Evolutionary conservation across 2,797 vertebrate species (phyloP).

Genomic region (Capromys pilorides): DNA sequence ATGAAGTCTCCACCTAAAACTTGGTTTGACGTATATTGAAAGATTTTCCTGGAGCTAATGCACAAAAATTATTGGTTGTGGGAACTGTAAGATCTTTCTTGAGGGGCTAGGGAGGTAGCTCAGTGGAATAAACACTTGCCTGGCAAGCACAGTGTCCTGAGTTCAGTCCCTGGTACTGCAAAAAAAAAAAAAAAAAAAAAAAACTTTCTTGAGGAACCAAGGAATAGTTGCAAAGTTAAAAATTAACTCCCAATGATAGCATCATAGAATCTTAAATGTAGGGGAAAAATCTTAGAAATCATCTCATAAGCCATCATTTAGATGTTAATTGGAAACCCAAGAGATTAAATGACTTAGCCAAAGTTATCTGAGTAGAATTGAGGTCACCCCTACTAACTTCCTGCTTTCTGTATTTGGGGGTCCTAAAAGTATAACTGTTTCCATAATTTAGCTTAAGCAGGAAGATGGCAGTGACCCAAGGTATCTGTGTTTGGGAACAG

Average conservation of each 20-base stretch:
- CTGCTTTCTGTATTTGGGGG: constrained; percentile 7
- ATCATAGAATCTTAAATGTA: constrained; percentile 19
- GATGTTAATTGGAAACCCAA: constrained; percentile 12
- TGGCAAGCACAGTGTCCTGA: too few species aligned
- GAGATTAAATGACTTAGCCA: constrained; percentile 23
- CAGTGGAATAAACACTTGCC: too few species aligned
- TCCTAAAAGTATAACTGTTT: constrained; percentile 27
- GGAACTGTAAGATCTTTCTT: constrained; percentile 1
- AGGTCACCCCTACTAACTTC: background rate
- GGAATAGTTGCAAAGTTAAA: constrained; percentile 45
- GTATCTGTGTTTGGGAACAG: constrained; percentile 53
- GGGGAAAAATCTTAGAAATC: background rate
- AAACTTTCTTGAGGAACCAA: constrained; percentile 23
- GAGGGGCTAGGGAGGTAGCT: too few species aligned
- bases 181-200: too few species aligned
- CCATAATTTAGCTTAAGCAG: constrained; percentile 9
- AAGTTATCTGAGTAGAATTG: constrained; percentile 27
- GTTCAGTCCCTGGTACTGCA: too few species aligned
- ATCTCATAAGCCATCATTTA: constrained; percentile 29
- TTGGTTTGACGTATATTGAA: constrained; percentile 53
- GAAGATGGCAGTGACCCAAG: background rate
- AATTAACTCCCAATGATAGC: constrained; percentile 21
- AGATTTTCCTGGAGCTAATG: constrained; percentile 19
- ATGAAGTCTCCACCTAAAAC: constrained; percentile 9
- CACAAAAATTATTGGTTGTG: constrained; percentile 32